phyloP scores from a whole-genome alignment of 2,888 invertebrate genomes.

The Epsilonema sp. region DNA sequence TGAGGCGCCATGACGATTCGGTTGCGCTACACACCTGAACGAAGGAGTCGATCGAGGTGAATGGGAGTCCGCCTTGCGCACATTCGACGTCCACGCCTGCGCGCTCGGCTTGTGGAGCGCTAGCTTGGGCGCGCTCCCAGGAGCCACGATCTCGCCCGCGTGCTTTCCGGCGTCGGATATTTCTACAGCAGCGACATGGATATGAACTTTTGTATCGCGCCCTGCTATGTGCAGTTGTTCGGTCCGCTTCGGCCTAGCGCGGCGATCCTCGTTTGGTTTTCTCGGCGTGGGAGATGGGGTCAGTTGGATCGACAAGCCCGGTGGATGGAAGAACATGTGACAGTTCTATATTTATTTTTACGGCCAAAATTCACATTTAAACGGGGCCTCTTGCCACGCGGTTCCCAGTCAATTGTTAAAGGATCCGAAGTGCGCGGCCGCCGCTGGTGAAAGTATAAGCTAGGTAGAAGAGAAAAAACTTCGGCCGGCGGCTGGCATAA shows the following conservation, averaged over 20 bases:
- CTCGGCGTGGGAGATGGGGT: slow-evolving; percentile 61
- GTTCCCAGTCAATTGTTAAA: slow-evolving; percentile 68
- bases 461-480: slow-evolving; percentile 80
- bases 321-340: slow-evolving; percentile 78
- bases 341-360: too few species aligned
- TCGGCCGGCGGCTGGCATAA: slow-evolving; percentile 75
- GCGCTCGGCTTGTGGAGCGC: not conserved
- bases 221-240: slow-evolving; percentile 51
- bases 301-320: slow-evolving; percentile 81
- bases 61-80: not conserved
- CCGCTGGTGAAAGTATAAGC: slow-evolving; percentile 55
- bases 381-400: slow-evolving; percentile 59
- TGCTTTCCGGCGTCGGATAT: not conserved
- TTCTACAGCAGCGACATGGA: not conserved
- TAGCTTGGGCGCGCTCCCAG: not conserved
- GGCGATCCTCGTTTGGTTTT: slow-evolving; percentile 71
- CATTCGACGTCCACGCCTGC: slow-evolving; percentile 24
- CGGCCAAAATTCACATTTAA: too few species aligned
- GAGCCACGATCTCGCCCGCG: not conserved
- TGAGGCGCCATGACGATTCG: too few species aligned
- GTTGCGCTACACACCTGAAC: slow-evolving; percentile 74
- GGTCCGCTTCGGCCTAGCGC: slow-evolving; percentile 75
- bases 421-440: slow-evolving; percentile 62
- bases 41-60: slow-evolving; percentile 36
- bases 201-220: too few species aligned